Conservation (phyloP, 2,888 invertebrate genomes). For the Nudaria mundana region DNA sequence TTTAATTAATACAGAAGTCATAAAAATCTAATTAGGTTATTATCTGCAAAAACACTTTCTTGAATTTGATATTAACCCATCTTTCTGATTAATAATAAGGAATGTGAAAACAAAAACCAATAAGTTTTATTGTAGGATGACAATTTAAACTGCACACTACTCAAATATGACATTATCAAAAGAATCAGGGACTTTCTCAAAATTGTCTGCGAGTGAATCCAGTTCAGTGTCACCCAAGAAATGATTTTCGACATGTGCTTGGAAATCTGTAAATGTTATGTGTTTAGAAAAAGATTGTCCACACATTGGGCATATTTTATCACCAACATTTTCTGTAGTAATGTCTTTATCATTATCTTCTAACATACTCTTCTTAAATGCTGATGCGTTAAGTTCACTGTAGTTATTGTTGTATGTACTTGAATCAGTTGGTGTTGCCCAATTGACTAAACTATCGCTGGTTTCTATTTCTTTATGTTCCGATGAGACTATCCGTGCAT, state of each 20-base stretch:
- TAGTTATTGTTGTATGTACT: slow-evolving; percentile 60
- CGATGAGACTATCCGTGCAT: slow-evolving; percentile 49
- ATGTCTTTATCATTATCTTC: slow-evolving; percentile 42
- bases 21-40: too few species aligned
- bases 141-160: neutral
- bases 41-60: too few species aligned
- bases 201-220: slow-evolving; percentile 77
- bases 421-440: slow-evolving; percentile 72
- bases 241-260: slow-evolving; percentile 89
- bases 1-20: too few species aligned
- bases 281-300: slow-evolving; percentile 82
- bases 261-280: slow-evolving; percentile 83
- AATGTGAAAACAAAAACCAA: too few species aligned
- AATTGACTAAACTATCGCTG: slow-evolving; percentile 69
- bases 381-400: slow-evolving; percentile 55
- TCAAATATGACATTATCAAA: slow-evolving; percentile 56
- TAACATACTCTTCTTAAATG: slow-evolving; percentile 47
- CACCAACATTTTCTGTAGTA: slow-evolving; percentile 43
- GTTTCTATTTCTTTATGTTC: slow-evolving; percentile 76
- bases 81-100: too few species aligned
- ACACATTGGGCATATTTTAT: slow-evolving; percentile 89
- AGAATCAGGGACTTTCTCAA: slow-evolving; percentile 72
- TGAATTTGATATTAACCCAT: too few species aligned
- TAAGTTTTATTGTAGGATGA: too few species aligned
- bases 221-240: slow-evolving; percentile 82